phyloP scores from a whole-genome alignment of 2,888 invertebrate species.

The Falcaria lacertinaria region DNA sequence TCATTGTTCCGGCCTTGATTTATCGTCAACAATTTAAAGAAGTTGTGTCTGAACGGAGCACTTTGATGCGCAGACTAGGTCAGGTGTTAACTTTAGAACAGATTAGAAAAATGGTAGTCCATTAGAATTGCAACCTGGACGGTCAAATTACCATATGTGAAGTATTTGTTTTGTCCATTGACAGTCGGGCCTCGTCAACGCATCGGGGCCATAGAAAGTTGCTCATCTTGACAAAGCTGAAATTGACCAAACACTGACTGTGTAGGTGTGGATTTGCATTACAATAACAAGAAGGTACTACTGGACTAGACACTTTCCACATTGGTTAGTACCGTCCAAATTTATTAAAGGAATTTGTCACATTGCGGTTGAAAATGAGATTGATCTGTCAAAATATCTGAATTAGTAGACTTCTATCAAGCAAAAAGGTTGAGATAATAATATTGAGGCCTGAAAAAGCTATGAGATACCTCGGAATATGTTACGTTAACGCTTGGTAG shows the following conservation, averaged over 20 bases:
- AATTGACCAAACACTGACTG: slow-evolving; percentile 54
- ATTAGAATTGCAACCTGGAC: slow-evolving; percentile 31
- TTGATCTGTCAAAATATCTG: slow-evolving; percentile 16
- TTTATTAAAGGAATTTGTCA: slow-evolving; percentile 21
- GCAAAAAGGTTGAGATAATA: neutral
- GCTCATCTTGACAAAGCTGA: slow-evolving; percentile 58
- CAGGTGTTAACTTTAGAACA: slow-evolving; percentile 13
- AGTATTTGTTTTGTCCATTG: slow-evolving; percentile 53
- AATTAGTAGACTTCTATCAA: neutral
- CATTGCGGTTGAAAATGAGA: slow-evolving; percentile 23
- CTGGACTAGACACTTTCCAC: slow-evolving; percentile 42
- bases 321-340: slow-evolving; percentile 26
- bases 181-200: slow-evolving; percentile 43
- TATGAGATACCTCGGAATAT: neutral
- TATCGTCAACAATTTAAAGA: slow-evolving; percentile 27
- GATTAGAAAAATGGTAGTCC: slow-evolving; percentile 34
- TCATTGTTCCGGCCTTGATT: slow-evolving; percentile 48
- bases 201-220: slow-evolving; percentile 69
- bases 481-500: neutral
- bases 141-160: slow-evolving; percentile 51
- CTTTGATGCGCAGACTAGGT: slow-evolving; percentile 7
- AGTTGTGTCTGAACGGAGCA: slow-evolving; percentile 7
- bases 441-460: neutral
- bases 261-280: slow-evolving; percentile 60
- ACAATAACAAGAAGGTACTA: slow-evolving; percentile 42